phyloP scores from a whole-genome alignment of 2,797 vertebrate genomes.

The Anolis apletophallus region DNA sequence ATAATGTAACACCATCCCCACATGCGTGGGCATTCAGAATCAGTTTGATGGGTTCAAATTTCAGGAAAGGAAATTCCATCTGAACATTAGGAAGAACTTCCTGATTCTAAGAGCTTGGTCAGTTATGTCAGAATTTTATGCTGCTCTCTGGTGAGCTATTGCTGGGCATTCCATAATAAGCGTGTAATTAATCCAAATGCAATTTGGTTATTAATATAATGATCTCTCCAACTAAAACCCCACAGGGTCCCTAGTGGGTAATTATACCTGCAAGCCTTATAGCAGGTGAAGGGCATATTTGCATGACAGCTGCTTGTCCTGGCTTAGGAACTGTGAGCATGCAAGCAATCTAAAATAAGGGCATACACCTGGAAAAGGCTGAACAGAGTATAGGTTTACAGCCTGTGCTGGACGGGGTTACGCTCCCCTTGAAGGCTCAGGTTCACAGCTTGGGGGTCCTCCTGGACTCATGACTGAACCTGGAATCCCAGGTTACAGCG shows the following conservation, averaged over 20 bases:
- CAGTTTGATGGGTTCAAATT: too few species aligned
- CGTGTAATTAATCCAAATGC: not conserved
- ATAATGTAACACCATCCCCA: not conserved
- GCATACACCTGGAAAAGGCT: not conserved
- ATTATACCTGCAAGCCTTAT: not conserved
- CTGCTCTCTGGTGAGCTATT: rapidly evolving
- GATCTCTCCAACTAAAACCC: not conserved
- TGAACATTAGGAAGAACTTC: too few species aligned
- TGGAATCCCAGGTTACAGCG: too few species aligned
- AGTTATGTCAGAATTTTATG: not conserved
- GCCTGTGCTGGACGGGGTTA: too few species aligned
- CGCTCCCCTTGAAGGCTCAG: too few species aligned
- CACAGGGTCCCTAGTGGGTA: not conserved
- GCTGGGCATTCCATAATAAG: not conserved
- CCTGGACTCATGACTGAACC: too few species aligned
- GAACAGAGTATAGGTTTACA: too few species aligned
- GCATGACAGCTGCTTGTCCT: not conserved
- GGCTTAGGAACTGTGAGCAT: not conserved
- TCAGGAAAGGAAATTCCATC: too few species aligned
- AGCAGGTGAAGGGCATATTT: not conserved
- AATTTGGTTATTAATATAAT: not conserved
- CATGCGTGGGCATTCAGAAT: too few species aligned
- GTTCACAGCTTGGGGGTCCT: too few species aligned
- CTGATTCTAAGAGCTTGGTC: not conserved
- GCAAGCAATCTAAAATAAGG: not conserved